These are phyloP conservation scores for Caenorhabditis sulstoni DNA, from an alignment of 2,888 invertebrate species.

Conservation along the genomic window DNA sequence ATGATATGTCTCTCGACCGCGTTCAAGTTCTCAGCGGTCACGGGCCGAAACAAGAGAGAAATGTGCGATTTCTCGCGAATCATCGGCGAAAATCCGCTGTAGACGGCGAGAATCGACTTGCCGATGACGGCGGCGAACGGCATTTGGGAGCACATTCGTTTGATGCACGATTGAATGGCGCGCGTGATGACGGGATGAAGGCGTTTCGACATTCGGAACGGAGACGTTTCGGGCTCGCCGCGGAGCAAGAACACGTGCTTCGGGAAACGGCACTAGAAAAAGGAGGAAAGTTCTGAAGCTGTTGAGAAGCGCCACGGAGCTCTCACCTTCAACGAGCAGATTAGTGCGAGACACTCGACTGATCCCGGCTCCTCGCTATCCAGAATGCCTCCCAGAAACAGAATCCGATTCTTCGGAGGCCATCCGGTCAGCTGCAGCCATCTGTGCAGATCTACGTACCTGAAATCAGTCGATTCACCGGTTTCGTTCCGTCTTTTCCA, in stretches of 20 bases:
- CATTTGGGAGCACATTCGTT: slow-evolving; percentile 62
- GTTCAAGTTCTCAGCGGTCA: slow-evolving; percentile 34
- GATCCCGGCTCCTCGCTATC: slow-evolving; percentile 60
- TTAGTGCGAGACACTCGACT: slow-evolving; percentile 62
- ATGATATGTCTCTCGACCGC: slow-evolving; percentile 55
- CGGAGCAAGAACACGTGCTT: slow-evolving; percentile 62
- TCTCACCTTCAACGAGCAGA: slow-evolving; percentile 58
- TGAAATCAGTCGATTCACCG: too few species aligned
- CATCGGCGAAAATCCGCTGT: slow-evolving; percentile 65
- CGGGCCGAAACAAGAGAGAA: slow-evolving; percentile 50
- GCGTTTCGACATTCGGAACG: slow-evolving; percentile 54
- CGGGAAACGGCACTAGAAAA: slow-evolving; percentile 65
- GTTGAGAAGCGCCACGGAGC: background rate
- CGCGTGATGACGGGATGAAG: slow-evolving; percentile 46
- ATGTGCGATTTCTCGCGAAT: slow-evolving; percentile 40
- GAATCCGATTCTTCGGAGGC: slow-evolving; percentile 62
- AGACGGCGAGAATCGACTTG: slow-evolving; percentile 56
- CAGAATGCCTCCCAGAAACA: slow-evolving; percentile 65
- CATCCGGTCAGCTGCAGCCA: slow-evolving; percentile 68
- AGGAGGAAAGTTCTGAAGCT: background rate
- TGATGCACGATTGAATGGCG: slow-evolving; percentile 55
- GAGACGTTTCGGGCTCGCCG: slow-evolving; percentile 61
- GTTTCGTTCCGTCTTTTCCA: too few species aligned
- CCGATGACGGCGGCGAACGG: slow-evolving; percentile 65
- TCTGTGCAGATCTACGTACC: slow-evolving; percentile 64